A percentile compares a stretch with the other conserved stretches of the same genome.
Evolutionary conservation across 2,113 vertebrate species (phyloP).

Genomic region (Puma concolor): DNA sequence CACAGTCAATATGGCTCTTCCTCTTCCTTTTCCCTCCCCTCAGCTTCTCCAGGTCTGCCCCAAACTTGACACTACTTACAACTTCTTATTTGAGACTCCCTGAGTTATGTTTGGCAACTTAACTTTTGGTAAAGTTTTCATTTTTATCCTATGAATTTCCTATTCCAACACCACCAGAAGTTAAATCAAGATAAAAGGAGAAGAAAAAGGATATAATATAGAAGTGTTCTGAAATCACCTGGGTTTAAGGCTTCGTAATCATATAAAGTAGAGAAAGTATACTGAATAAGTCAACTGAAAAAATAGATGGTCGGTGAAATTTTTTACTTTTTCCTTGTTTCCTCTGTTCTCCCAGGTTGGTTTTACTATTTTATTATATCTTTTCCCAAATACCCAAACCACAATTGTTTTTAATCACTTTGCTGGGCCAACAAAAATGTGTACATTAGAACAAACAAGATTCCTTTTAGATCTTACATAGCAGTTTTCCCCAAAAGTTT

Average conservation of each 20-base stretch:
- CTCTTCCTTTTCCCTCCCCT: not conserved
- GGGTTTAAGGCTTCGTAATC: slow-evolving; percentile 12
- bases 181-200: not conserved
- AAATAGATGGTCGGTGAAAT: not conserved
- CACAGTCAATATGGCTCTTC: not conserved
- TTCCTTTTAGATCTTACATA: not conserved
- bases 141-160: slow-evolving; percentile 24
- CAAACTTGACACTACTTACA: not conserved
- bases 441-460: not conserved
- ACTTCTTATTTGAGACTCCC: not conserved
- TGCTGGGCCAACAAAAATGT: not conserved
- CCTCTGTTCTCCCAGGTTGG: not conserved
- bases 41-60: not conserved
- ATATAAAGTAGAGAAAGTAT: not conserved
- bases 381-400: not conserved
- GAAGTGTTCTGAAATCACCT: not conserved
- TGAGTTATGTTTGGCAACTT: not conserved
- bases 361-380: not conserved
- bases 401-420: slow-evolving; percentile 16
- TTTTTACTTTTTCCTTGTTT: not conserved
- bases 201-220: not conserved
- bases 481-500: not conserved
- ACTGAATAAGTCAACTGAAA: not conserved
- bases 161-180: not conserved
- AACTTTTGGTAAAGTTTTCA: not conserved